These are phyloP conservation scores for Triplophysa rosa DNA, from an alignment of 2,113 vertebrate species.

Conservation along the genomic window DNA sequence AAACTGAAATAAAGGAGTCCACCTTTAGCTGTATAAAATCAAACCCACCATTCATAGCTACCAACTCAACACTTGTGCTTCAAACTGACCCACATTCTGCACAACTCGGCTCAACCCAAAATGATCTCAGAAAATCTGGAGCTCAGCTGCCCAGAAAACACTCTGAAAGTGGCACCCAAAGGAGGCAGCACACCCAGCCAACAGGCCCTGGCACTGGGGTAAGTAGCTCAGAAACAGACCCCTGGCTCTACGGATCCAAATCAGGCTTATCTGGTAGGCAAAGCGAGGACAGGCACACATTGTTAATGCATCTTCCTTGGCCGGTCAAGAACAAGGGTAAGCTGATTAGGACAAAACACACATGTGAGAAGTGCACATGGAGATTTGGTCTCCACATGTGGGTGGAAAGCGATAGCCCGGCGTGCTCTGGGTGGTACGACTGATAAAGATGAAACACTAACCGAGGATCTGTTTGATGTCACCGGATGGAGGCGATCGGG, in stretches of 20 bases:
- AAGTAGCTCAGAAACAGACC: slow-evolving; percentile 39
- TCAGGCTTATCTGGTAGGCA: slow-evolving; percentile 2
- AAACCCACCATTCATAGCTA: slow-evolving; percentile 1
- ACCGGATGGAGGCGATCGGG: neutral
- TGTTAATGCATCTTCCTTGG: slow-evolving; percentile 34
- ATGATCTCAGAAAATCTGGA: slow-evolving; percentile 19
- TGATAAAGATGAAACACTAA: neutral
- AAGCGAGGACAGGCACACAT: slow-evolving; percentile 31
- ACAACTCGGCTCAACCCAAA: neutral
- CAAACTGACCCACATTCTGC: neutral
- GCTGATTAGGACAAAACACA: slow-evolving; percentile 43
- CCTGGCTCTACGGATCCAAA: slow-evolving; percentile 7
- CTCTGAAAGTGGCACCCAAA: neutral
- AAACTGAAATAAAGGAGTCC: neutral
- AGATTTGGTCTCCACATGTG: neutral
- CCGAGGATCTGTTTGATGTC: slow-evolving; percentile 5
- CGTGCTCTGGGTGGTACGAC: neutral
- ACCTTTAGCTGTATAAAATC: neutral
- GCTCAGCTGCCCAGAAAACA: neutral
- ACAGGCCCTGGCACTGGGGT: slow-evolving; percentile 25
- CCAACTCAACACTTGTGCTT: neutral
- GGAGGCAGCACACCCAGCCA: neutral
- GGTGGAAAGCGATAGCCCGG: neutral
- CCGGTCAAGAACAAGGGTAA: slow-evolving; percentile 29
- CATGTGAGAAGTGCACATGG: slow-evolving; percentile 22